Evolutionary conservation across 2,113 vertebrate species (phyloP).

Genomic region (Sterna hirundo): DNA sequence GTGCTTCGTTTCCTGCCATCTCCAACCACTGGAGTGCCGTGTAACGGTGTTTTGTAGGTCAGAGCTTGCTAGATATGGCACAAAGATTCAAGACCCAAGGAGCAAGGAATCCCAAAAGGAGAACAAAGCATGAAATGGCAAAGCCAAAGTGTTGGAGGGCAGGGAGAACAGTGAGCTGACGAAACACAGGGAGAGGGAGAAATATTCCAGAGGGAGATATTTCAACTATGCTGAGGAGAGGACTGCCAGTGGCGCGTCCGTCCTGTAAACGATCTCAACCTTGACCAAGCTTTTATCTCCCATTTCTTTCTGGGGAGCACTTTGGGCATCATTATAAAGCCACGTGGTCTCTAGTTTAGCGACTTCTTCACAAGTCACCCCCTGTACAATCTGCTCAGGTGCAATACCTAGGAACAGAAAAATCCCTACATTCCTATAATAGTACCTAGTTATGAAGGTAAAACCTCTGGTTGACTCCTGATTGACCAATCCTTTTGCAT

Average conservation of each 20-base stretch:
- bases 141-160: neutral
- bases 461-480: neutral
- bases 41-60: neutral
- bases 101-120: neutral
- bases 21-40: neutral
- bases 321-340: neutral
- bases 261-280: neutral
- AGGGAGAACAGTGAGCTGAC: neutral
- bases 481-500: neutral
- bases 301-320: neutral
- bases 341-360: neutral
- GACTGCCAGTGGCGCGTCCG: fast-evolving
- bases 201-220: neutral
- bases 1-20: neutral
- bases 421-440: neutral
- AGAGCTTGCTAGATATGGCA: neutral
- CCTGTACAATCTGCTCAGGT: fast-evolving
- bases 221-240: neutral
- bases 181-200: neutral
- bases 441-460: neutral
- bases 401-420: neutral
- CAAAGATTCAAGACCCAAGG: neutral
- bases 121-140: neutral
- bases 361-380: neutral
- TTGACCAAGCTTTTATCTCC: neutral